A percentile compares a stretch with the other conserved stretches of the same genome.
Conservation (phyloP, 2,797 vertebrate species). For the Sandelia bainsii region DNA sequence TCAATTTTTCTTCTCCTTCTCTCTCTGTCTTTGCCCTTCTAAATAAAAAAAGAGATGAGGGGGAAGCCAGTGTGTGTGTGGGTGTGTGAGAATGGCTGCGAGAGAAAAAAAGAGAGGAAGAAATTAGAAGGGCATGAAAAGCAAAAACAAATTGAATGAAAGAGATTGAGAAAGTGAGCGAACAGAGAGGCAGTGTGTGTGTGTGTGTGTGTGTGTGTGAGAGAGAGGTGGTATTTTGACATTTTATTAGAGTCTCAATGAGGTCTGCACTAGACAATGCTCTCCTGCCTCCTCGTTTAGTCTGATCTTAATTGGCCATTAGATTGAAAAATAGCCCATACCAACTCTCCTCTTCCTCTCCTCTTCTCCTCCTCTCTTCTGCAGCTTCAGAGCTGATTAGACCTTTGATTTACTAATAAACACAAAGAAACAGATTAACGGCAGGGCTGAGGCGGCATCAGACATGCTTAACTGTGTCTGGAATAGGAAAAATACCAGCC, state of each 20-base stretch:
- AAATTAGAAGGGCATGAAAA: conserved; percentile 34
- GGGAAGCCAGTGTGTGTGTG: conserved; percentile 60
- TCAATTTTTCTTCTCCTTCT: conserved; percentile 40
- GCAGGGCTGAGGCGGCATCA: conserved; percentile 45
- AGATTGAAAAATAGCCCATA: conserved; percentile 83
- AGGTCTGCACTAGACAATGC: conserved; percentile 78
- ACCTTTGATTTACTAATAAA: conserved; percentile 87
- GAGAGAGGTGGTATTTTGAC: conserved; percentile 61
- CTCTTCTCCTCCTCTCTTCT: conserved; percentile 63
- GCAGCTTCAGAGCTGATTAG: conserved; percentile 82
- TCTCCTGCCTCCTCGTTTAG: conserved; percentile 84
- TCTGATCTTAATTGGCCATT: conserved; percentile 86
- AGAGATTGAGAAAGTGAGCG: conserved; percentile 44
- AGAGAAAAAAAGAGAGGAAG: conserved; percentile 46
- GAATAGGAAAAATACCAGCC: conserved; percentile 37
- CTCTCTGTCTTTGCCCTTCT: conserved; percentile 69
- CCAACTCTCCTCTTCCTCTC: conserved; percentile 60
- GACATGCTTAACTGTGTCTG: conserved; percentile 30
- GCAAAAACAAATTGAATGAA: conserved; percentile 60
- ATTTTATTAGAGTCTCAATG: conserved; percentile 77
- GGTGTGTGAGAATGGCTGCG: conserved; percentile 49
- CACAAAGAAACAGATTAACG: conserved; percentile 78
- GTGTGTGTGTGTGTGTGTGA: background rate
- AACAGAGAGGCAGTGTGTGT: conserved; percentile 35
- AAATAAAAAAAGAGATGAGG: conserved; percentile 71